Evolutionary conservation across 2,888 invertebrate species (phyloP).

Genomic region (Erannis defoliaria): DNA sequence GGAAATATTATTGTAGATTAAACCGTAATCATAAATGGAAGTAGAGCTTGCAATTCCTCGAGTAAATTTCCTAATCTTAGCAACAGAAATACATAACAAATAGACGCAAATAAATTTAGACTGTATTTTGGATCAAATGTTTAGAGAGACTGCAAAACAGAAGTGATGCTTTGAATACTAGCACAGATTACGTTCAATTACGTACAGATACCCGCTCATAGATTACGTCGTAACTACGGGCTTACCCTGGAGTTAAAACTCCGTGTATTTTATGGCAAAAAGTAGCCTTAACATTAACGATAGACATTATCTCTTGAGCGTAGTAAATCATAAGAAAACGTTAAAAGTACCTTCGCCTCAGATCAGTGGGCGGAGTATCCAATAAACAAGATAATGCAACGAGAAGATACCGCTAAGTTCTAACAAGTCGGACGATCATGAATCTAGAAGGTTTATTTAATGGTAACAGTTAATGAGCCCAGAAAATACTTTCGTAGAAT

Average conservation of each 20-base stretch:
- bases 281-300: conserved; percentile 65
- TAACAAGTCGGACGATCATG: conserved; percentile 26
- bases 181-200: conserved; percentile 40
- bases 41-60: conserved; percentile 18
- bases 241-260: conserved; percentile 32
- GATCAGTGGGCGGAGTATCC: conserved; percentile 59
- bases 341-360: conserved; percentile 58
- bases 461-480: no score
- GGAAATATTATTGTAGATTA: conserved; percentile 26
- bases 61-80: conserved; percentile 28
- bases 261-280: conserved; percentile 72
- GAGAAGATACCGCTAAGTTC: conserved; percentile 51
- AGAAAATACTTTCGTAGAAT: no score
- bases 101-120: conserved; percentile 3
- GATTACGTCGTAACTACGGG: conserved; percentile 35
- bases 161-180: conserved; percentile 36
- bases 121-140: conserved; percentile 7
- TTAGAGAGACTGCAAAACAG: conserved; percentile 20
- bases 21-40: conserved; percentile 26
- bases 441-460: no score
- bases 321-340: conserved; percentile 75
- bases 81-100: conserved; percentile 12
- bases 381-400: conserved; percentile 66
- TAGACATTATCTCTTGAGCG: conserved; percentile 55
- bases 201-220: conserved; percentile 26